Percentiles rank a stretch among this genome's conserved stretches.
These are phyloP conservation scores for Hemicentrotus pulcherrimus DNA, from an alignment of 35 echinoderm and acorn worm species.

Conservation along the genomic window DNA sequence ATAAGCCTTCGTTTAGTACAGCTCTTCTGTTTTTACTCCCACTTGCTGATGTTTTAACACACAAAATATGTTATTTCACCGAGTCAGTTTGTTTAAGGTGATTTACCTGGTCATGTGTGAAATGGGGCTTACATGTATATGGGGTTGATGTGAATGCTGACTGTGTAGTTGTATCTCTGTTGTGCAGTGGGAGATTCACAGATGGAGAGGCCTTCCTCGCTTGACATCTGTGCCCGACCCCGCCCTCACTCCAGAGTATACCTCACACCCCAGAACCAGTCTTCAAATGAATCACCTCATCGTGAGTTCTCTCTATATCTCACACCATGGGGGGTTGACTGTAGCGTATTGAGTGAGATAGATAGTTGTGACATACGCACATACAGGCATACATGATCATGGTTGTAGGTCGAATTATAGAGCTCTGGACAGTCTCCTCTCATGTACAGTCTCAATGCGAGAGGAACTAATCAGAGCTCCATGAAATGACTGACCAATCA, in stretches of 20 bases:
- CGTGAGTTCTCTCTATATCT: constrained; percentile 49
- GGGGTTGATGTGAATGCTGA: background rate
- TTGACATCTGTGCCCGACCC: constrained; percentile 76
- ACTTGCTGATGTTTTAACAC: too few species aligned
- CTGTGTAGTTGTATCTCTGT: background rate
- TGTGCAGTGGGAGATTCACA: constrained; percentile 49
- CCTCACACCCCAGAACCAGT: constrained; percentile 60
- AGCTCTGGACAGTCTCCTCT: too few species aligned
- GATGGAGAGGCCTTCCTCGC: constrained; percentile 74
- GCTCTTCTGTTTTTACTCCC: too few species aligned
- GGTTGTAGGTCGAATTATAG: too few species aligned
- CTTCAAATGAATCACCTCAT: constrained; percentile 54
- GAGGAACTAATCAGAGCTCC: too few species aligned
- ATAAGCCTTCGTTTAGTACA: too few species aligned
- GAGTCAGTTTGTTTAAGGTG: background rate
- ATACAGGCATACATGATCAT: too few species aligned
- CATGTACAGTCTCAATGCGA: too few species aligned
- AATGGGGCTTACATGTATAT: background rate
- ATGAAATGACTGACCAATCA: too few species aligned
- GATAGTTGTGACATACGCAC: too few species aligned
- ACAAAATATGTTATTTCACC: background rate
- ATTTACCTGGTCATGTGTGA: background rate
- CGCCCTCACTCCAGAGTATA: constrained; percentile 65
- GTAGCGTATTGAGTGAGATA: background rate
- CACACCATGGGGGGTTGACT: background rate